Conservation (phyloP, 2,797 vertebrate species). For the Australoheros facetus region DNA sequence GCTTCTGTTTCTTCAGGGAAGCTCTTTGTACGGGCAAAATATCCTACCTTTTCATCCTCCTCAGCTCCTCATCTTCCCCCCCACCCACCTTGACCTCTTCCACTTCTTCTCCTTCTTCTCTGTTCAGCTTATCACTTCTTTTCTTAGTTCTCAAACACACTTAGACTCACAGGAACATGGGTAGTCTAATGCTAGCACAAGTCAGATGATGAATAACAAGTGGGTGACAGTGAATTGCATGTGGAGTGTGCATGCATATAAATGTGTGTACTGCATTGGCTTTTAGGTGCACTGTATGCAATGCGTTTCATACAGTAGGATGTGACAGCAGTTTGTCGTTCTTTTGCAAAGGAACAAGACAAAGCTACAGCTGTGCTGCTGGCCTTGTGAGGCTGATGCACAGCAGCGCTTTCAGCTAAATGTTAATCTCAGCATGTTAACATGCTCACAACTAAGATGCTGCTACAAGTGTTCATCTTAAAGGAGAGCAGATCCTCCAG, state of each 20-base stretch:
- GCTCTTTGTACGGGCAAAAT: conserved; percentile 19
- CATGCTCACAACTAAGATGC: background rate
- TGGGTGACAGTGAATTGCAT: background rate
- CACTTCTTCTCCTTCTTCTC: conserved; percentile 1
- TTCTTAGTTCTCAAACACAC: background rate
- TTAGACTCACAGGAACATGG: background rate
- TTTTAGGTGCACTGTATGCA: background rate
- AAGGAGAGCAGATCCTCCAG: background rate
- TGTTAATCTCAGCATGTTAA: conserved; percentile 14
- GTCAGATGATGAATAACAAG: conserved; percentile 1
- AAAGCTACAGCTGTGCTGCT: background rate
- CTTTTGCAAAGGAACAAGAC: background rate
- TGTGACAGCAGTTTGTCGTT: background rate
- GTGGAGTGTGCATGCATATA: background rate
- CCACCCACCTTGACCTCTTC: background rate
- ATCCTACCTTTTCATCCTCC: conserved; percentile 9
- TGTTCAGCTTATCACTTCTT: conserved; percentile 2
- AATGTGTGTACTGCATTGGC: background rate
- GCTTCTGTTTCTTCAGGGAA: conserved; percentile 23
- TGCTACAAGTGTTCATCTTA: background rate
- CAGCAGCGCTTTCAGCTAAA: background rate
- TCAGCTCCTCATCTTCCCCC: background rate
- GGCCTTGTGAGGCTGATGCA: background rate
- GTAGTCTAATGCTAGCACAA: background rate
- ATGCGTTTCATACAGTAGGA: background rate